A percentile compares a stretch with the other conserved stretches of the same genome.
Evolutionary conservation across 2,888 invertebrate species (phyloP).

Genomic region (Drosophila paramelanica): DNA sequence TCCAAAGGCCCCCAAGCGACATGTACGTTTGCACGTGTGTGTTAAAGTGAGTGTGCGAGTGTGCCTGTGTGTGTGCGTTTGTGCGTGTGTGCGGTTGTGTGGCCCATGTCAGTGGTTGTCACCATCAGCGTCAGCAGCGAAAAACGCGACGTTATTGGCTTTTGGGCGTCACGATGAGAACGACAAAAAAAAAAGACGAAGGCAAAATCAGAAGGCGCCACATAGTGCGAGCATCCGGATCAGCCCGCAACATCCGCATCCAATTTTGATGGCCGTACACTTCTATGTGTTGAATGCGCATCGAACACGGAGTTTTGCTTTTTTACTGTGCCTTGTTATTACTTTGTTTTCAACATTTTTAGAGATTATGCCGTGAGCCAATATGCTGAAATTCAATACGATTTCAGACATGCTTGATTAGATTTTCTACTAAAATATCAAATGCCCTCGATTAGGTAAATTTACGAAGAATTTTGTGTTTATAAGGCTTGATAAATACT

Average conservation of each 20-base stretch:
- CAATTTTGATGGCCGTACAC: constrained; percentile 28
- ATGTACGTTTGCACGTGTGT: constrained; percentile 29
- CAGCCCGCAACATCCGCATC: constrained; percentile 21
- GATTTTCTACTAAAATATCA: not conserved
- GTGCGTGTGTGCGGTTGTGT: constrained; percentile 21
- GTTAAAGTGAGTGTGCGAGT: constrained; percentile 24
- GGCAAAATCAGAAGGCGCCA: constrained; percentile 46
- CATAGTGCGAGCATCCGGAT: not conserved
- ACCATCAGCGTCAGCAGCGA: constrained; percentile 64
- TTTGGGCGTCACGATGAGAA: constrained; percentile 57
- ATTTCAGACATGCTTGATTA: constrained; percentile 17
- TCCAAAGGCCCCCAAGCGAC: constrained; percentile 23
- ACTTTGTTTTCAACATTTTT: constrained; percentile 38
- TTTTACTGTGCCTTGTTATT: constrained; percentile 31
- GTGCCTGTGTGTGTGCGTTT: constrained; percentile 6
- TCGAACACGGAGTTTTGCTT: constrained; percentile 3
- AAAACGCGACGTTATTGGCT: constrained; percentile 69
- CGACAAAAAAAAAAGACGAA: not conserved
- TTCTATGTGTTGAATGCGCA: not conserved
- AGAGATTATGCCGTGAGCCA: constrained; percentile 31
- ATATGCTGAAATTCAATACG: constrained; percentile 26
- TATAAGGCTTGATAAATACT: not conserved
- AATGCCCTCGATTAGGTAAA: not conserved
- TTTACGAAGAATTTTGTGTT: not conserved
- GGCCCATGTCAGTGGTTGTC: constrained; percentile 72